Conservation (phyloP, 2,113 vertebrate genomes). For the Lagopus muta region DNA sequence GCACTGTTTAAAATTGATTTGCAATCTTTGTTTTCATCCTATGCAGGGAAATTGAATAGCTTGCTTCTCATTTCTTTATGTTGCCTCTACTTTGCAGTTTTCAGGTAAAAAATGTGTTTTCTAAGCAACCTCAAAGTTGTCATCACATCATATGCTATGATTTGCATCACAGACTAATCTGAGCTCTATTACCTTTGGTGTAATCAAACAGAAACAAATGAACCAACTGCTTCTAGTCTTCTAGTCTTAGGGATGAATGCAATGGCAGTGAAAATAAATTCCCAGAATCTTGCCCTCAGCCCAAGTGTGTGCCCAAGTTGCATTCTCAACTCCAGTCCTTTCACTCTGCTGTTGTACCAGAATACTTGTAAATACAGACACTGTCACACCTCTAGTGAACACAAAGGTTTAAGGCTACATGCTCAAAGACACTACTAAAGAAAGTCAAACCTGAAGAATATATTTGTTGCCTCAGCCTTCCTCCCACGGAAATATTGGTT, state of each 20-base stretch:
- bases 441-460: not conserved
- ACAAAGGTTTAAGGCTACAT: not conserved
- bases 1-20: not conserved
- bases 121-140: not conserved
- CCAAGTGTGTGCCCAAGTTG: accelerated
- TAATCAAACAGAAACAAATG: not conserved
- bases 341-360: not conserved
- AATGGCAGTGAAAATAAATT: not conserved
- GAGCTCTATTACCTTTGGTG: not conserved
- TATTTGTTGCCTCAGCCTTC: not conserved
- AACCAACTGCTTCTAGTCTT: not conserved
- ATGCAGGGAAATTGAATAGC: not conserved
- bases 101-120: not conserved
- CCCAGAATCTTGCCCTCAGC: not conserved
- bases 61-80: not conserved
- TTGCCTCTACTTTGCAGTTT: not conserved
- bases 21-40: not conserved
- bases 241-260: not conserved
- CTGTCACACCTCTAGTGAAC: not conserved
- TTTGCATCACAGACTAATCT: not conserved
- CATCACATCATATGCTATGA: not conserved
- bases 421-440: not conserved
- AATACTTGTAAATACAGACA: not conserved
- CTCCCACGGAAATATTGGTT: not conserved
- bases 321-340: not conserved